phyloP scores from a whole-genome alignment of 1,140 invertebrate genomes.

The Mycetomoellerius zeteki region DNA sequence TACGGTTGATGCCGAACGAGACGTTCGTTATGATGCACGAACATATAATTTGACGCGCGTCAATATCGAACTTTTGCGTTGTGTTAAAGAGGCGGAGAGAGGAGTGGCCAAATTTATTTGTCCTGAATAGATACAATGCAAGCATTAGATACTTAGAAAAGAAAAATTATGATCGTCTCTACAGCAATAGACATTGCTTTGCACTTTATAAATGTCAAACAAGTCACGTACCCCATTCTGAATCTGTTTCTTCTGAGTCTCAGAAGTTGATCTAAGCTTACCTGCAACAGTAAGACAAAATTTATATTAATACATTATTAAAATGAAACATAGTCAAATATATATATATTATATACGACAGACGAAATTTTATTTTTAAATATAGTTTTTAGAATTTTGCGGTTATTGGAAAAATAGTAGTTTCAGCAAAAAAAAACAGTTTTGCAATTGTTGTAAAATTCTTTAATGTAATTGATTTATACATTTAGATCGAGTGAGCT shows the following conservation, averaged over 20 bases:
- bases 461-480: no score
- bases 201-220: constrained; percentile 27
- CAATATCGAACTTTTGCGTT: not conserved
- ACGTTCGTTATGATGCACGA: not conserved
- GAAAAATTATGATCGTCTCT: not conserved
- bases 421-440: no score
- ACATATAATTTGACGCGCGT: constrained; percentile 17
- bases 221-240: constrained; percentile 16
- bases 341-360: not conserved
- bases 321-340: not conserved
- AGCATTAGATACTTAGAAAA: not conserved
- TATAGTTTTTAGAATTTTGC: not conserved
- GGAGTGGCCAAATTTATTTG: not conserved
- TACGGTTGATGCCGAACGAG: constrained; percentile 11
- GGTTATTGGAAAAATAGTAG: not conserved
- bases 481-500: no score
- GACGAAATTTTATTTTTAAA: not conserved
- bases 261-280: not conserved
- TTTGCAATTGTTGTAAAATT: no score
- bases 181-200: not conserved
- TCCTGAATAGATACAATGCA: not conserved
- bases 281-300: not conserved
- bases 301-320: not conserved
- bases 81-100: not conserved
- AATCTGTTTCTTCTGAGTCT: not conserved